Conservation (phyloP, 2,888 invertebrate species). For the Phymatocera aterrima region DNA sequence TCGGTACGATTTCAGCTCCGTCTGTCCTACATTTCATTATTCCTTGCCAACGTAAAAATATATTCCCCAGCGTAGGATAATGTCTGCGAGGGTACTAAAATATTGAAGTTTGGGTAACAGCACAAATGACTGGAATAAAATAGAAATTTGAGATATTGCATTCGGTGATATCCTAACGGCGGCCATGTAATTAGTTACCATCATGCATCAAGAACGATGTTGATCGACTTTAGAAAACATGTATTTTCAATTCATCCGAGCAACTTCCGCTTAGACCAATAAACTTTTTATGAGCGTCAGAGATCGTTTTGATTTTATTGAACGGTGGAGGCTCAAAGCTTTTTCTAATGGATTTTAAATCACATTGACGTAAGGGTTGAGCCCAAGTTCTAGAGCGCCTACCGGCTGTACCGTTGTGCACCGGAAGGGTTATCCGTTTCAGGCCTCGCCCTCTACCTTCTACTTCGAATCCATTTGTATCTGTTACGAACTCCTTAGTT, state of each 20-base stretch:
- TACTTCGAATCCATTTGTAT: slow-evolving; percentile 21
- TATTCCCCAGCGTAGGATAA: not conserved
- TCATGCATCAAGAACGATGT: not conserved
- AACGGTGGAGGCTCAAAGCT: slow-evolving; percentile 29
- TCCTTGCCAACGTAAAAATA: not conserved
- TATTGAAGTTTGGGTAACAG: not conserved
- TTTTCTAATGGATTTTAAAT: slow-evolving; percentile 38
- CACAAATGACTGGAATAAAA: not conserved
- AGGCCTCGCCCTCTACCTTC: slow-evolving; percentile 4
- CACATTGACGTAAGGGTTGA: slow-evolving; percentile 32
- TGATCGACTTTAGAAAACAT: slow-evolving; percentile 5
- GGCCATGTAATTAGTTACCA: not conserved
- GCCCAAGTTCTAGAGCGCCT: slow-evolving; percentile 3
- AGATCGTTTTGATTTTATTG: slow-evolving; percentile 20
- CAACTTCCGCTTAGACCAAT: not conserved
- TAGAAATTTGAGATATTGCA: not conserved
- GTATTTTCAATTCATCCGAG: not conserved
- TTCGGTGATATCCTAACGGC: not conserved
- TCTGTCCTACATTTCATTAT: not conserved
- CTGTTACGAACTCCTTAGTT: not conserved
- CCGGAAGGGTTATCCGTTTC: slow-evolving; percentile 33
- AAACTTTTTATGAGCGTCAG: slow-evolving; percentile 19
- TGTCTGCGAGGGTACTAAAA: not conserved
- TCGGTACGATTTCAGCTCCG: slow-evolving; percentile 2
- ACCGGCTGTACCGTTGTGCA: not conserved